These are phyloP conservation scores for Elaphurus davidianus DNA, from an alignment of 2,113 vertebrate species.

Conservation along the genomic window DNA sequence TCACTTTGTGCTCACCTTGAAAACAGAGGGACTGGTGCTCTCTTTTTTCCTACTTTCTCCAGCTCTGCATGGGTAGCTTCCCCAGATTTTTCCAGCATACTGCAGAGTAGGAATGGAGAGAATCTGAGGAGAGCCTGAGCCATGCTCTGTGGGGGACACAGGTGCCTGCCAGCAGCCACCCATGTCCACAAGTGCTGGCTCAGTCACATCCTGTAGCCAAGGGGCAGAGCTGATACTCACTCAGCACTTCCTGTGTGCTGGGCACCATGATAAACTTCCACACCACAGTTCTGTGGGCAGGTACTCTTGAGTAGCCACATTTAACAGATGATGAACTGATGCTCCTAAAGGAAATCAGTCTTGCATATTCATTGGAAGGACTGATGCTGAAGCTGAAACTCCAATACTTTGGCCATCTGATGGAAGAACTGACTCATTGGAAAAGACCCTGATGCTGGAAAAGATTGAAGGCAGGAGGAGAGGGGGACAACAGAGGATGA, in stretches of 20 bases:
- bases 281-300: background rate
- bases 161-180: no score
- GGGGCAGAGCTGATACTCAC: background rate
- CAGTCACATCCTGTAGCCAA: background rate
- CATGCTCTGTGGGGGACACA: background rate
- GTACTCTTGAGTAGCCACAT: background rate
- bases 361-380: background rate
- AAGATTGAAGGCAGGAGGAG: background rate
- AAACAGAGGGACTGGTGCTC: background rate
- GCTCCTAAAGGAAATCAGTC: background rate
- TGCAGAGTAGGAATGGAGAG: background rate
- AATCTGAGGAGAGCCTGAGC: background rate
- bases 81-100: background rate
- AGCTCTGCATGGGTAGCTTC: background rate
- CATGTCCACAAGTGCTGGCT: background rate
- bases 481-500: background rate
- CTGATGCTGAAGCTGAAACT: background rate
- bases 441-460: background rate
- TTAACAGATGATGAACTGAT: background rate
- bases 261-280: background rate
- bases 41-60: background rate
- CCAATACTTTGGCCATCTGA: background rate
- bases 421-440: background rate
- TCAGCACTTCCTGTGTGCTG: background rate
- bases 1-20: background rate